Conservation (phyloP, 2,888 invertebrate species). For the Drosophila imparisetae region DNA sequence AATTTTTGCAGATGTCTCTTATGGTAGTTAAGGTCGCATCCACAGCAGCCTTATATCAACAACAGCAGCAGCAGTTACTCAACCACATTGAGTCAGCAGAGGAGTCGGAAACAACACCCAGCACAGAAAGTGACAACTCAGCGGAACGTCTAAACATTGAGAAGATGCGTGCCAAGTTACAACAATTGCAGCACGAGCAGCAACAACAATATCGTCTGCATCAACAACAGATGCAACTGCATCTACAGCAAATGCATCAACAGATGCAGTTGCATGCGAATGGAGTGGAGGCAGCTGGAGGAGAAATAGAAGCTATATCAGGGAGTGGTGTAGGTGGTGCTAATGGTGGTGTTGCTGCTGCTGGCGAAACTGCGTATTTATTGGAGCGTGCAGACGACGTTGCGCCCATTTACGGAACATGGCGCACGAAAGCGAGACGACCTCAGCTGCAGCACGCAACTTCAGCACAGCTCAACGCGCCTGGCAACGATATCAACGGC, state of each 20-base stretch:
- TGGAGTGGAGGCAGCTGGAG: slow-evolving; percentile 20
- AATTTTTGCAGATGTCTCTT: slow-evolving; percentile 80
- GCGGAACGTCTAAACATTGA: slow-evolving; percentile 67
- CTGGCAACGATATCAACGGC: slow-evolving; percentile 19
- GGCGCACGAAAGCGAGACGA: slow-evolving; percentile 84
- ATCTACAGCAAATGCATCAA: slow-evolving; percentile 71
- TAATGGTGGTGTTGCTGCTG: slow-evolving; percentile 14
- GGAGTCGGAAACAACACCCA: slow-evolving; percentile 27
- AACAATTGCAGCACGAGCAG: slow-evolving; percentile 76
- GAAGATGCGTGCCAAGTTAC: slow-evolving; percentile 82
- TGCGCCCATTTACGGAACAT: slow-evolving; percentile 81
- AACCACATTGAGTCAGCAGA: slow-evolving; percentile 47
- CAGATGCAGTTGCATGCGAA: slow-evolving; percentile 67
- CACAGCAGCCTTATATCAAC: slow-evolving; percentile 77
- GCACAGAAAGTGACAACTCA: slow-evolving; percentile 56
- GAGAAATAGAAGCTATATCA: slow-evolving; percentile 7
- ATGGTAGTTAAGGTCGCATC: slow-evolving; percentile 83
- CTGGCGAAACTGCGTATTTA: slow-evolving; percentile 82
- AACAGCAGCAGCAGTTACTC: slow-evolving; percentile 60
- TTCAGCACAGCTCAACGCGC: slow-evolving; percentile 32
- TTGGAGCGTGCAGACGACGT: slow-evolving; percentile 82
- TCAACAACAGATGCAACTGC: slow-evolving; percentile 65
- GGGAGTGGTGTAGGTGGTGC: slow-evolving; percentile 23
- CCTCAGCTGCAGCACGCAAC: slow-evolving; percentile 72
- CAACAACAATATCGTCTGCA: slow-evolving; percentile 72